Conservation (phyloP, 1,140 invertebrate species). For the Chelonus insularis region DNA sequence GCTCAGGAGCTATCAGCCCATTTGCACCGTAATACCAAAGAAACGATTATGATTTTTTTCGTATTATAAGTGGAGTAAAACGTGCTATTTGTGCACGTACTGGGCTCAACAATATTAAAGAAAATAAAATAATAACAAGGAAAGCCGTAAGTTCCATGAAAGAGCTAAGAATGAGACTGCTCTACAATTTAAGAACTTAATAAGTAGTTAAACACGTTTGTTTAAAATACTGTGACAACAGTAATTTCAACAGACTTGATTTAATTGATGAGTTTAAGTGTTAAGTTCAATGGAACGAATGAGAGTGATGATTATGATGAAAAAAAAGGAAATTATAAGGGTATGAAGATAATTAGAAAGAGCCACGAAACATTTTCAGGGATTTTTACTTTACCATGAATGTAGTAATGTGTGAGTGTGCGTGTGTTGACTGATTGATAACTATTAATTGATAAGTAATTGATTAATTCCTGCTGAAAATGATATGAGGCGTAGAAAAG, state of each 20-base stretch:
- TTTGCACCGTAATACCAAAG: conserved; percentile 52
- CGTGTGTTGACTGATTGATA: conserved; percentile 52
- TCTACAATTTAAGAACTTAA: neutral
- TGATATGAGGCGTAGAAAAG: conserved; percentile 25
- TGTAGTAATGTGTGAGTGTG: conserved; percentile 57
- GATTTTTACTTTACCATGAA: conserved; percentile 56
- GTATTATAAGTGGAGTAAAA: conserved; percentile 45
- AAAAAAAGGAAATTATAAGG: conserved; percentile 1
- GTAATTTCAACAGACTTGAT: too few species aligned
- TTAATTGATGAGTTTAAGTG: too few species aligned
- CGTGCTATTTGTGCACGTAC: conserved; percentile 7
- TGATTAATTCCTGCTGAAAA: conserved; percentile 44
- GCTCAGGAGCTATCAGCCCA: conserved; percentile 33
- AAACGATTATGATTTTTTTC: conserved; percentile 51
- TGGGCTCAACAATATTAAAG: neutral
- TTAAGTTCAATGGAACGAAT: neutral
- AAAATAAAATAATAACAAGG: neutral
- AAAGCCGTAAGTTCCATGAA: neutral
- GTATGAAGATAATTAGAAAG: conserved; percentile 17
- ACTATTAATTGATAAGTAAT: conserved; percentile 49
- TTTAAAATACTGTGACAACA: neutral
- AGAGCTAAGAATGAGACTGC: neutral
- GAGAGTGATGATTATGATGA: conserved; percentile 16
- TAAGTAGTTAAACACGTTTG: neutral
- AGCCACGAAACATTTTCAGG: conserved; percentile 48